phyloP scores from a whole-genome alignment of 2,888 invertebrate genomes.

The Caenorhabditis panamensis region DNA sequence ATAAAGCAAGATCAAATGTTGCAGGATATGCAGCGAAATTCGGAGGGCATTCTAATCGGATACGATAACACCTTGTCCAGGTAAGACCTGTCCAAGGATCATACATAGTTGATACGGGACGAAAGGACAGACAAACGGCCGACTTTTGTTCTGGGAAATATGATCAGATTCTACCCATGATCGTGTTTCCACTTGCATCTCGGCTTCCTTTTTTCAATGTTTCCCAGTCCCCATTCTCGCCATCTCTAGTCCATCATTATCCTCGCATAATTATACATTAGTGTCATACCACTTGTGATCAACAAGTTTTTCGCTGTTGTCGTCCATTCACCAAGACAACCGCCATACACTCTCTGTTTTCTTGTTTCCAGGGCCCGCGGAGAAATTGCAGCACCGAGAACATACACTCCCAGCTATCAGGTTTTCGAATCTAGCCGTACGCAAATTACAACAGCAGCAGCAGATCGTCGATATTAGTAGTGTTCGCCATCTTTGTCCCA shows the following conservation, averaged over 20 bases:
- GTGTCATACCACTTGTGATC: constrained; percentile 41
- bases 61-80: constrained; percentile 71
- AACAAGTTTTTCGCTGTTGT: constrained; percentile 27
- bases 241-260: constrained; percentile 7
- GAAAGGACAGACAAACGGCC: constrained; percentile 24
- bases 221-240: not conserved
- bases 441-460: constrained; percentile 56
- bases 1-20: constrained; percentile 25
- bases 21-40: constrained; percentile 67
- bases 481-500: constrained; percentile 18
- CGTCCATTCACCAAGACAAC: not conserved
- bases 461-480: constrained; percentile 62
- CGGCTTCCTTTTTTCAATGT: constrained; percentile 3
- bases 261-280: constrained; percentile 41
- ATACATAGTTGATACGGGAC: constrained; percentile 23
- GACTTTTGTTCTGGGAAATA: constrained; percentile 23
- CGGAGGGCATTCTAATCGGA: constrained; percentile 68
- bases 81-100: constrained; percentile 60
- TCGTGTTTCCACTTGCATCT: constrained; percentile 8
- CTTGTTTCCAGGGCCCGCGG: constrained; percentile 60
- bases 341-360: constrained; percentile 8
- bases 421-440: constrained; percentile 62
- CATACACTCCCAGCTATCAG: constrained; percentile 63
- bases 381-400: constrained; percentile 53
- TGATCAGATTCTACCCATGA: constrained; percentile 33